Evolutionary conservation across 2,113 vertebrate species (phyloP).

Genomic region (Tinamus guttatus): DNA sequence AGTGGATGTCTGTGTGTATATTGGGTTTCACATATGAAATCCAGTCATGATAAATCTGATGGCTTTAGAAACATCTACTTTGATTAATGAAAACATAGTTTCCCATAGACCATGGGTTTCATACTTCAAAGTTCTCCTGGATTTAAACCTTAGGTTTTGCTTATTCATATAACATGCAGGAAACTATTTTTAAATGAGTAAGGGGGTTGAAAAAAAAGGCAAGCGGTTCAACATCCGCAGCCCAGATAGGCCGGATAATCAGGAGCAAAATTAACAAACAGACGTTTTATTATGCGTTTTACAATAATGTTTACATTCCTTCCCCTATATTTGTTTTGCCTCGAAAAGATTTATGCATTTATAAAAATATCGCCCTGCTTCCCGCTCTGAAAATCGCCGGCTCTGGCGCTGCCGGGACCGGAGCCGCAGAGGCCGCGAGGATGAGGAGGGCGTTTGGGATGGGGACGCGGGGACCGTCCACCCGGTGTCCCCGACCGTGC

Average conservation of each 20-base stretch:
- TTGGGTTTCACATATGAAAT: constrained; percentile 80
- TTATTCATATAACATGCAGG: constrained; percentile 62
- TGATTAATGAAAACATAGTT: constrained; percentile 82
- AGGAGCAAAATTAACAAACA: constrained; percentile 65
- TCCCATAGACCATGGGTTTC: constrained; percentile 69
- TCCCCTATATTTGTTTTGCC: constrained; percentile 60
- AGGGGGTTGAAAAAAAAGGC: neutral
- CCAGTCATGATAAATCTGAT: constrained; percentile 79
- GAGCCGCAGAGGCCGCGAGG: too few species aligned
- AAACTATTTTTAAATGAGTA: constrained; percentile 69
- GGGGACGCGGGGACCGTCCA: too few species aligned
- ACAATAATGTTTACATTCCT: constrained; percentile 74
- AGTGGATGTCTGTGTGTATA: constrained; percentile 69
- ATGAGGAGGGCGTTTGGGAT: too few species aligned
- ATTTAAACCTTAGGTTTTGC: constrained; percentile 59
- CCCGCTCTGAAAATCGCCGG: constrained; percentile 50
- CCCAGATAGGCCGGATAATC: constrained; percentile 63
- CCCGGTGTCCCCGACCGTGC: too few species aligned
- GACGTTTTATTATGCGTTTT: constrained; percentile 70
- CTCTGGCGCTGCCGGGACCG: neutral
- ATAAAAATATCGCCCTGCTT: constrained; percentile 60
- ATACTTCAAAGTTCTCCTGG: constrained; percentile 75
- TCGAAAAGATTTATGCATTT: constrained; percentile 71
- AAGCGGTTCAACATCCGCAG: constrained; percentile 42
- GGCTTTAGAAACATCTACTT: constrained; percentile 77